Evolutionary conservation across 2,113 vertebrate species (phyloP).

Genomic region (Meriones unguiculatus): DNA sequence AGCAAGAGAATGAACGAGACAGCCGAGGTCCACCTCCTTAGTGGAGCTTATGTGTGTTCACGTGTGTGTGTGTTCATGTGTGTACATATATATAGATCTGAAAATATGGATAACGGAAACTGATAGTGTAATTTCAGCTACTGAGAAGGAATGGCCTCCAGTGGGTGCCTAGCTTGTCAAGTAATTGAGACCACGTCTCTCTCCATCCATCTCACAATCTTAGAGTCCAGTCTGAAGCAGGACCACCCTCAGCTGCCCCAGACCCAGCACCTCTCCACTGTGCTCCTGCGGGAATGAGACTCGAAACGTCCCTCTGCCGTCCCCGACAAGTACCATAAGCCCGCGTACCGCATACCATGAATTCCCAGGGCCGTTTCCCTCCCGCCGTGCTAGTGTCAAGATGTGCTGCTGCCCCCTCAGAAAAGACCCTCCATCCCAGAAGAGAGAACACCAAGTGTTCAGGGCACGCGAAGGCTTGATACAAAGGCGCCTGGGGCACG

Average conservation of each 20-base stretch:
- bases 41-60: neutral
- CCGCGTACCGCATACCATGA: rapidly evolving
- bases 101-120: neutral
- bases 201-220: neutral
- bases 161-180: neutral
- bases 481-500: constrained; percentile 32
- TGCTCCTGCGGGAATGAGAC: neutral
- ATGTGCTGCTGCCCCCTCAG: constrained; percentile 23
- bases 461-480: constrained; percentile 55
- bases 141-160: neutral
- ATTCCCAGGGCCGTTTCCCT: neutral
- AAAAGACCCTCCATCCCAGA: constrained; percentile 51
- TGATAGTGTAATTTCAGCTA: neutral
- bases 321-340: neutral
- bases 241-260: neutral
- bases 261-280: neutral
- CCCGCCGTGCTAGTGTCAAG: neutral
- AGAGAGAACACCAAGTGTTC: neutral
- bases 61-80: rapidly evolving
- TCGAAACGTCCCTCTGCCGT: constrained; percentile 21
- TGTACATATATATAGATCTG: neutral
- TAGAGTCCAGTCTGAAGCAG: neutral
- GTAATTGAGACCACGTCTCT: neutral
- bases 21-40: neutral
- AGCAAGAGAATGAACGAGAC: neutral